These are phyloP conservation scores for Ptilonorhynchus violaceus DNA, from an alignment of 2,113 vertebrate species.

Conservation along the genomic window DNA sequence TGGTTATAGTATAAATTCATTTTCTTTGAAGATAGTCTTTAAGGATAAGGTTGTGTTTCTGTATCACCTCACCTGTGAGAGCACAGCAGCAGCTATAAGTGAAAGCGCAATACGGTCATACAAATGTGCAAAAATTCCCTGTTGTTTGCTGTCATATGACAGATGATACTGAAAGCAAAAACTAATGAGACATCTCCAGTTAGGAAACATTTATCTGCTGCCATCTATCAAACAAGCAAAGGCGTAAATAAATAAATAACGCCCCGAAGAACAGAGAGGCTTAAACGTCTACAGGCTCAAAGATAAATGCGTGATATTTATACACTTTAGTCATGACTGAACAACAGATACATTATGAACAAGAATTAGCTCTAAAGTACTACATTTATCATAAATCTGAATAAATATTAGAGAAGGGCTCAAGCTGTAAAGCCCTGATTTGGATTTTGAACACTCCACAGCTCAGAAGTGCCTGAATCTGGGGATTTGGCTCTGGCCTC, in stretches of 20 bases:
- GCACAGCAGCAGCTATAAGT: background rate
- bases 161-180: slow-evolving; percentile 20
- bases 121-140: background rate
- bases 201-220: slow-evolving; percentile 41
- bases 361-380: slow-evolving; percentile 24
- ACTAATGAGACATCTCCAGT: slow-evolving; percentile 44
- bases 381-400: slow-evolving; percentile 30
- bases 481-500: background rate
- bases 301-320: background rate
- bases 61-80: background rate
- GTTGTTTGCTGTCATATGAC: background rate
- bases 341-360: background rate
- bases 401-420: slow-evolving; percentile 31
- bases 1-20: background rate
- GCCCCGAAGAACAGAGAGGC: background rate
- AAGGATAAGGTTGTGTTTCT: background rate
- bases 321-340: background rate
- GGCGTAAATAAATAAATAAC: slow-evolving; percentile 32
- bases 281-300: background rate
- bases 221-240: slow-evolving; percentile 19
- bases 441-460: background rate
- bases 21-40: background rate
- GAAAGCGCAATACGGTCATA: background rate
- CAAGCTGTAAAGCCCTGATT: background rate
- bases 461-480: background rate